phyloP scores from a whole-genome alignment of 2,797 vertebrate species.

The Macrochelys suwanniensis region DNA sequence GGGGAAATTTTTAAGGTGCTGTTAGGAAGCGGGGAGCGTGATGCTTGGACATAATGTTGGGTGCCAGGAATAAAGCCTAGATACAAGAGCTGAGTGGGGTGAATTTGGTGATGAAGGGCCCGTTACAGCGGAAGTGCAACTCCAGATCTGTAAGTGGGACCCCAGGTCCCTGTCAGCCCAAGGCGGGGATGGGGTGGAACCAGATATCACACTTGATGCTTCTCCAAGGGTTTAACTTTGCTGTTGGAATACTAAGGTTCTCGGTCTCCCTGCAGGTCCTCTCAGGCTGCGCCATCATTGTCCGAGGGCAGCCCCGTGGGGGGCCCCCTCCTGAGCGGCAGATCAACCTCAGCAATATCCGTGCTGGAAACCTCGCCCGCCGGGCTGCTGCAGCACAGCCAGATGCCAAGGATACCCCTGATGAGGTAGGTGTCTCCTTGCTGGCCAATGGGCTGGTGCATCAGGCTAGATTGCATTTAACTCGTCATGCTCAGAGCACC shows the following conservation, averaged over 20 bases:
- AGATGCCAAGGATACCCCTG: slow-evolving; percentile 92
- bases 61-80: not conserved
- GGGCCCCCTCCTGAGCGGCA: slow-evolving; percentile 96
- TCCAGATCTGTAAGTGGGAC: too few species aligned
- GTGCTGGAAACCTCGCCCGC: slow-evolving; percentile 91
- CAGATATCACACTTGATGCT: not conserved
- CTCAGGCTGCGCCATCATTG: slow-evolving; percentile 97
- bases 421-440: slow-evolving; percentile 87
- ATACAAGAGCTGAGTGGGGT: not conserved
- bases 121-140: not conserved
- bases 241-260: not conserved
- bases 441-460: too few species aligned
- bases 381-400: slow-evolving; percentile 90
- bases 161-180: not conserved
- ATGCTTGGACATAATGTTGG: not conserved
- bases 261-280: slow-evolving; percentile 85
- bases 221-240: not conserved
- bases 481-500: not conserved
- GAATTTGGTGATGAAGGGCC: not conserved
- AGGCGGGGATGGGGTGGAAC: not conserved
- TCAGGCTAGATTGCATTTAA: not conserved
- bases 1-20: not conserved
- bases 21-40: not conserved
- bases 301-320: slow-evolving; percentile 94
- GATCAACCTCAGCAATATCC: slow-evolving; percentile 98